Conservation (phyloP, 2,797 vertebrate species). For the Sebastolobus altivelis region DNA sequence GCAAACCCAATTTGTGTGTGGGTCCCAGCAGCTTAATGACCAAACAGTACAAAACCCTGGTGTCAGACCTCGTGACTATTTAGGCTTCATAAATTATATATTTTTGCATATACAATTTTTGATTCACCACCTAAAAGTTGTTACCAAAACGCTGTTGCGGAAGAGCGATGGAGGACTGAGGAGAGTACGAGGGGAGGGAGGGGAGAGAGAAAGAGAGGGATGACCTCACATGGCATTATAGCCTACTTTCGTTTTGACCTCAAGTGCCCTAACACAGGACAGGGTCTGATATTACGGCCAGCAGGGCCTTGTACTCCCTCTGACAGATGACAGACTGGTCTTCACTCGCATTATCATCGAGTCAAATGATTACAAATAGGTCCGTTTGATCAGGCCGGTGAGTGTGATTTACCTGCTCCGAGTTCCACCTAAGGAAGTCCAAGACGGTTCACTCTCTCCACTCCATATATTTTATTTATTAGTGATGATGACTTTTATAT, state of each 20-base stretch:
- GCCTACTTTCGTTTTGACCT: conserved; percentile 65
- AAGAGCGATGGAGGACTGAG: not conserved
- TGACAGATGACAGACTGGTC: conserved; percentile 51
- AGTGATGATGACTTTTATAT: conserved; percentile 69
- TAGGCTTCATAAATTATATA: not conserved
- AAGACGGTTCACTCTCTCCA: conserved; percentile 41
- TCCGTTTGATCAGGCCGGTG: conserved; percentile 41
- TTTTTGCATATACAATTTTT: not conserved
- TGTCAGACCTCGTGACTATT: not conserved
- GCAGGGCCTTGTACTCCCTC: not conserved
- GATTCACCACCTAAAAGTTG: not conserved
- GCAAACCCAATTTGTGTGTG: not conserved
- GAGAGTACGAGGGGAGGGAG: not conserved
- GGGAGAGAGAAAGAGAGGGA: conserved; percentile 12
- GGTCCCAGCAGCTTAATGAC: not conserved
- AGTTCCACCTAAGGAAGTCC: conserved; percentile 28
- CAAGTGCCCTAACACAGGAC: conserved; percentile 40
- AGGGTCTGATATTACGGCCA: conserved; percentile 5
- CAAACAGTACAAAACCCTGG: not conserved
- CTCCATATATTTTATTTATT: conserved; percentile 73
- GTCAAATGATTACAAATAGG: conserved; percentile 26
- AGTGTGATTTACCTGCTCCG: conserved; percentile 29
- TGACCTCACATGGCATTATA: conserved; percentile 63
- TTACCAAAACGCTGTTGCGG: not conserved
- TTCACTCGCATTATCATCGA: conserved; percentile 33